Evolutionary conservation across 2,888 invertebrate genomes (phyloP), one percentile per base, ranked within the genome.

Genomic region (Abrostola triplasia): DNA sequence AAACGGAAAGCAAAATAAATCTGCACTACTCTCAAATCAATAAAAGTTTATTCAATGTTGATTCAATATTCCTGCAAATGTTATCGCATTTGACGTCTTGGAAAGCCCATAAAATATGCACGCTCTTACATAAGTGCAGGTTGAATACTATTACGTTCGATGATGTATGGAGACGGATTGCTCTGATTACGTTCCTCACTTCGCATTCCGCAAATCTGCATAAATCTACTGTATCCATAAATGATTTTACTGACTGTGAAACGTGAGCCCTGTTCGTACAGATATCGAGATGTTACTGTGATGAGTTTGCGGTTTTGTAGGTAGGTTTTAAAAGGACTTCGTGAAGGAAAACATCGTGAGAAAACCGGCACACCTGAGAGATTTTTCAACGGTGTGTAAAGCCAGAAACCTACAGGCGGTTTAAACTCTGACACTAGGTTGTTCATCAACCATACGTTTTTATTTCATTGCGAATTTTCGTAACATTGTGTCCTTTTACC

Each of bases 41-140:
- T 41, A 59, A 24, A 24, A 24, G 24, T 54, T 48, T 41, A 69
- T 49, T 6, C 47, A 6, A 10, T 5, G 37, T 57, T 56, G 60
- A 73, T 73, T 72, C 49, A 73, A 73, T 65, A 44, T 61, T 53
- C 50, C 47, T 48, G 50, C 11, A 49, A 36, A 42, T 60, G 36
- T 64, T 44, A 72, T 64, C 67, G 65, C 60, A 61, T 64, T 69
- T 69, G 69, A 59, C 59, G 52, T 41, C 54, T 69, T 44, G 35
- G 44, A n/a, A 13, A 13, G 5, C 49, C 42, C 12, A 70, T 73
- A 61, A 73, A 73, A 72, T 73, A 72, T 70, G 59, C 64, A 76
- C 41, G 48, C 42, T 59, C 49, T 63, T 57, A 61, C 75, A 64
- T 73, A 73, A 72, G 69, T 76, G 63, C 73, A 66, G 60, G 50